Evolutionary conservation across 1,140 invertebrate species (phyloP).

Genomic region (Helicoverpa armigera): DNA sequence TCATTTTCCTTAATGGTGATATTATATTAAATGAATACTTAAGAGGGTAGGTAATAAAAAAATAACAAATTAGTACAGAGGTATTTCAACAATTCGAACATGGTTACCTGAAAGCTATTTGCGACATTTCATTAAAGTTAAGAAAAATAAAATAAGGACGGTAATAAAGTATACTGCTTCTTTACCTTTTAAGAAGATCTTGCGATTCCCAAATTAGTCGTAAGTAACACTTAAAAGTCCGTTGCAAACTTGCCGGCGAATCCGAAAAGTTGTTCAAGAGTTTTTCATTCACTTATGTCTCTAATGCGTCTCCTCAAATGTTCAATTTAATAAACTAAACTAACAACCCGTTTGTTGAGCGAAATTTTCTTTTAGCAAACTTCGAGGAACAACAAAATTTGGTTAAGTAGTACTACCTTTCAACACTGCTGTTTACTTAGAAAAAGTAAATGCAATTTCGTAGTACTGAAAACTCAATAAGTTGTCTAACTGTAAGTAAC

Average conservation of each 20-base stretch:
- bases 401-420: neutral
- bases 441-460: neutral
- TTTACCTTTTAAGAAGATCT: constrained; percentile 37
- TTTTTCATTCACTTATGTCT: constrained; percentile 48
- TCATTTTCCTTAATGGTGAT: constrained; percentile 43
- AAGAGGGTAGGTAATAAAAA: constrained; percentile 33
- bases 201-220: constrained; percentile 1
- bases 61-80: constrained; percentile 25
- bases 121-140: constrained; percentile 6
- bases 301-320: neutral
- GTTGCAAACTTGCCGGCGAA: constrained; percentile 41
- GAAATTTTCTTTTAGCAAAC: constrained; percentile 1
- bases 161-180: constrained; percentile 10
- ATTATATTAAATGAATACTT: constrained; percentile 42
- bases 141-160: constrained; percentile 15
- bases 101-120: constrained; percentile 12
- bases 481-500: neutral
- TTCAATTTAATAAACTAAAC: constrained; percentile 1
- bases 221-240: constrained; percentile 22
- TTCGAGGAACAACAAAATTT: neutral
- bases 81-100: neutral
- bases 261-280: constrained; percentile 48
- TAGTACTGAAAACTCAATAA: neutral
- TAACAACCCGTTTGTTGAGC: constrained; percentile 19
- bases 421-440: neutral